Evolutionary conservation across 1,140 invertebrate genomes (phyloP).

Genomic region (Macrostomum lignano): DNA sequence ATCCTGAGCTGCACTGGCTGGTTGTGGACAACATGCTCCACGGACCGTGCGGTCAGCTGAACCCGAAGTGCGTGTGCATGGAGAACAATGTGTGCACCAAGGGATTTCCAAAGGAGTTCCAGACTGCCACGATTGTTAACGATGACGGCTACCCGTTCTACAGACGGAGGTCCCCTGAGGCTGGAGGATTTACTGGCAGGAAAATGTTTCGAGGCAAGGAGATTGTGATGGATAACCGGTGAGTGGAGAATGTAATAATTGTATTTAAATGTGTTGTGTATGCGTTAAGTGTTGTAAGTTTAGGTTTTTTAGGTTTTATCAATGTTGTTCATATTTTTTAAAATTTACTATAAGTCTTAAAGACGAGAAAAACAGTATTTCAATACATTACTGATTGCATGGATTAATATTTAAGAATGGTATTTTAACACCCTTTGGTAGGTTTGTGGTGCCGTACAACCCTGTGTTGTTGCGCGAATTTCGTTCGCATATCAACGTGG

Average conservation of each 20-base stretch:
- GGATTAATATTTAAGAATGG: neutral
- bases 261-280: too few species aligned
- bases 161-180: neutral
- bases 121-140: conserved; percentile 3
- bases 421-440: neutral
- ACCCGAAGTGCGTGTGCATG: conserved; percentile 10
- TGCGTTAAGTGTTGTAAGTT: too few species aligned
- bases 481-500: conserved; percentile 9
- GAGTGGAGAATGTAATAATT: too few species aligned
- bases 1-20: conserved; percentile 7
- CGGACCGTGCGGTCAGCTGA: conserved; percentile 9
- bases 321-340: too few species aligned
- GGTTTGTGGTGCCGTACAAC: conserved; percentile 9
- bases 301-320: too few species aligned
- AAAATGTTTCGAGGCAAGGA: too few species aligned
- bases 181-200: too few species aligned
- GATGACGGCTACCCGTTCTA: conserved; percentile 8
- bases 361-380: too few species aligned
- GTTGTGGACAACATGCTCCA: conserved; percentile 9
- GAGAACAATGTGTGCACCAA: conserved; percentile 10
- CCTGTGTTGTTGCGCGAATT: conserved; percentile 7
- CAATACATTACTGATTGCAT: too few species aligned
- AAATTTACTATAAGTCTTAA: too few species aligned
- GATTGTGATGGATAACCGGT: too few species aligned
- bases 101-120: conserved; percentile 9